A percentile compares a stretch with the other conserved stretches of the same genome.
phyloP scores from a whole-genome alignment of 1,140 invertebrate species.

The Stegodyphus dumicola region DNA sequence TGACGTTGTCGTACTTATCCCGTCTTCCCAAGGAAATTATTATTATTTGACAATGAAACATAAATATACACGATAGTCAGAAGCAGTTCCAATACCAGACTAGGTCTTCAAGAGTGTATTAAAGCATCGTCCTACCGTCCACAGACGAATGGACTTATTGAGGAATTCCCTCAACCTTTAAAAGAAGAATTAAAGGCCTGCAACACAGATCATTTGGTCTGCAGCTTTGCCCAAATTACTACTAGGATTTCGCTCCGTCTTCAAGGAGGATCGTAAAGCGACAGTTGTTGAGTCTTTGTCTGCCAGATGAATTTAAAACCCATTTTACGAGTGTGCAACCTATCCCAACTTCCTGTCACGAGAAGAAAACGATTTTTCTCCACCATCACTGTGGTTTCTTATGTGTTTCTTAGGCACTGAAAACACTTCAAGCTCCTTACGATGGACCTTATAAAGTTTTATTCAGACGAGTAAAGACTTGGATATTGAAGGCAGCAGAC shows the following conservation, averaged over 20 bases:
- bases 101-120: background rate
- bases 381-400: background rate
- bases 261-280: conserved; percentile 55
- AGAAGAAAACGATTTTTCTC: background rate
- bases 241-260: conserved; percentile 61
- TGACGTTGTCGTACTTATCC: conserved; percentile 69
- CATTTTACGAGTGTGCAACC: background rate
- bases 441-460: background rate
- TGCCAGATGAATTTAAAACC: background rate
- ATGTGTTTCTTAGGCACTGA: background rate
- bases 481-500: background rate
- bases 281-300: background rate
- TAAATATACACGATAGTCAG: conserved; percentile 69
- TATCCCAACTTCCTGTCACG: background rate
- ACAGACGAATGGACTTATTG: conserved; percentile 66
- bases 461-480: background rate
- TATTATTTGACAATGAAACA: conserved; percentile 70
- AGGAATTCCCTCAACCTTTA: conserved; percentile 68
- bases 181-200: conserved; percentile 65
- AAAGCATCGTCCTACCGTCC: conserved; percentile 62
- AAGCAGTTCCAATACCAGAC: conserved; percentile 65
- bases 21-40: conserved; percentile 66
- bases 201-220: conserved; percentile 9
- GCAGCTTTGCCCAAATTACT: conserved; percentile 65
- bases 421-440: background rate